Percentiles rank a stretch among this genome's conserved stretches.
These are phyloP conservation scores for Capitulum mitella DNA, from an alignment of 2,888 invertebrate species.

Conservation along the genomic window DNA sequence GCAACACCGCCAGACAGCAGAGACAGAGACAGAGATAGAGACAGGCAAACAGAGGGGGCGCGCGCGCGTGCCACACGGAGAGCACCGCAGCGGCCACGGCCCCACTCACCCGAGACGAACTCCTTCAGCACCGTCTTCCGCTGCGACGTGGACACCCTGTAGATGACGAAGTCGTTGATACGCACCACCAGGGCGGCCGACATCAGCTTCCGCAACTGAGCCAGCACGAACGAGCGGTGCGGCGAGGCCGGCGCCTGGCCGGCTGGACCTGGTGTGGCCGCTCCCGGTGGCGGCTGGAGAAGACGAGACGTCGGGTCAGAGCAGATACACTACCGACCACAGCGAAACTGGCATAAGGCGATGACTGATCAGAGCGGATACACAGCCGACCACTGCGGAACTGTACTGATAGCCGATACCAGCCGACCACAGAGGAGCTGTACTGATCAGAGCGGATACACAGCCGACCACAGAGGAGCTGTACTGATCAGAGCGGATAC, in stretches of 20 bases:
- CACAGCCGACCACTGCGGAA: too few relatives aligned
- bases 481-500: too few relatives aligned
- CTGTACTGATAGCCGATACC: too few relatives aligned
- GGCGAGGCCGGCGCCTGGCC: constrained; percentile 23
- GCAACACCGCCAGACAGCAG: not conserved
- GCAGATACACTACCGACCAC: too few relatives aligned
- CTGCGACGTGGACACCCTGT: constrained; percentile 64
- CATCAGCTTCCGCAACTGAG: constrained; percentile 75
- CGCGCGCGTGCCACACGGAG: too few relatives aligned
- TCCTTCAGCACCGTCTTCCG: constrained; percentile 65
- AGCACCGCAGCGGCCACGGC: not conserved
- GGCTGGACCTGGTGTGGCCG: not conserved
- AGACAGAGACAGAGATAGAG: not conserved
- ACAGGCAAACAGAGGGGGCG: not conserved
- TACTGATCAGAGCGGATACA: too few relatives aligned
- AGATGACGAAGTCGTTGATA: constrained; percentile 84
- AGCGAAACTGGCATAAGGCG: too few relatives aligned
- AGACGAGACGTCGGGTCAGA: not conserved
- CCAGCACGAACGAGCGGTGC: constrained; percentile 30
- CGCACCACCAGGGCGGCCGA: constrained; percentile 82
- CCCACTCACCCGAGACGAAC: constrained; percentile 59
- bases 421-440: too few relatives aligned
- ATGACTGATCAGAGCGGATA: too few relatives aligned
- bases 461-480: too few relatives aligned
- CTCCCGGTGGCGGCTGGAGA: not conserved